Evolutionary conservation across 2,888 invertebrate genomes (phyloP).

Genomic region (Drosophila paranaensis): DNA sequence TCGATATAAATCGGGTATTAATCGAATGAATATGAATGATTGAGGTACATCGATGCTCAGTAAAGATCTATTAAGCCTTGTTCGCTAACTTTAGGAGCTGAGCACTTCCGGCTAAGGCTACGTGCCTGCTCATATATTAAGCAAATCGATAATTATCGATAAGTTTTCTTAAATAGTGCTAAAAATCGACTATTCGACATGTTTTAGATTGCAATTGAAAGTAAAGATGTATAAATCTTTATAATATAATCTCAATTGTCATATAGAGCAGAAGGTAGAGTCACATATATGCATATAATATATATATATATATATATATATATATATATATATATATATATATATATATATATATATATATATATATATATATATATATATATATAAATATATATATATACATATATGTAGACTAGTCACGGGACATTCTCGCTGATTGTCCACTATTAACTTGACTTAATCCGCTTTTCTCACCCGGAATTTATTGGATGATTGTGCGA

Average conservation of each 20-base stretch:
- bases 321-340: background rate
- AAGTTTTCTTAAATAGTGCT: too few species aligned
- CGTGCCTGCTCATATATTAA: background rate
- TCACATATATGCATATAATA: too few species aligned
- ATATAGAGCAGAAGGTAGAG: background rate
- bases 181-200: too few species aligned
- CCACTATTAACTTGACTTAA: constrained; percentile 3
- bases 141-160: background rate
- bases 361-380: too few species aligned
- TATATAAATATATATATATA: background rate
- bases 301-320: too few species aligned
- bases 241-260: background rate
- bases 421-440: constrained; percentile 2
- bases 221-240: too few species aligned
- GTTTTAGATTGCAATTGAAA: too few species aligned
- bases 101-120: background rate
- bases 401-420: background rate
- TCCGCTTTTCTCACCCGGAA: constrained; percentile 1
- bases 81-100: background rate
- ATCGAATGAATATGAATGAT: too few species aligned
- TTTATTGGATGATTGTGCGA: constrained; percentile 25
- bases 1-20: background rate
- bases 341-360: too few species aligned
- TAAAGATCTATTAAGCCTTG: background rate
- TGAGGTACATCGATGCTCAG: background rate